Evolutionary conservation across 2,113 vertebrate species (phyloP).

Genomic region (Thermophis baileyi): DNA sequence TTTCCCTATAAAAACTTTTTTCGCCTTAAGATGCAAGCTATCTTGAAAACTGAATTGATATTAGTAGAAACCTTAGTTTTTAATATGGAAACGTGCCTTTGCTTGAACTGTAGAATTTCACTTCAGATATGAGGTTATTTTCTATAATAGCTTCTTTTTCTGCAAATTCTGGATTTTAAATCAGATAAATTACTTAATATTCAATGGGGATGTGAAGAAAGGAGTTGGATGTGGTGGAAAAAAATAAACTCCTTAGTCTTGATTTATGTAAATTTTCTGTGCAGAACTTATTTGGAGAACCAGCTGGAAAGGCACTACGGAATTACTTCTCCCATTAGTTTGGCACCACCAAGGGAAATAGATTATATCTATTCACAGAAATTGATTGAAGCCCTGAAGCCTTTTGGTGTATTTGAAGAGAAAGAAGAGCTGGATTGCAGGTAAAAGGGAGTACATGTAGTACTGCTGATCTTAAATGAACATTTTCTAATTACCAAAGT

Average conservation of each 20-base stretch:
- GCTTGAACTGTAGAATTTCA: background rate
- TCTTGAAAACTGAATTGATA: background rate
- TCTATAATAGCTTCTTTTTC: background rate
- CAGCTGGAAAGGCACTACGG: conserved; percentile 86
- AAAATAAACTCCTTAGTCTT: background rate
- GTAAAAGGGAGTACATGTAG: conserved; percentile 59
- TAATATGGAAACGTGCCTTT: background rate
- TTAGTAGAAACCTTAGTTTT: background rate
- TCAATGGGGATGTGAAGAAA: background rate
- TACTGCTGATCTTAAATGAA: background rate
- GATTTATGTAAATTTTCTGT: background rate
- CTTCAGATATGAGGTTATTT: background rate
- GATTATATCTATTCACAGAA: conserved; percentile 88
- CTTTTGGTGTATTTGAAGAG: conserved; percentile 95
- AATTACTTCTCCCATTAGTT: conserved; percentile 91
- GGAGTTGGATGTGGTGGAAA: background rate
- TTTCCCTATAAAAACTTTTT: background rate
- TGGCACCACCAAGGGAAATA: conserved; percentile 83
- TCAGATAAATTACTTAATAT: background rate
- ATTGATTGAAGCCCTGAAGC: conserved; percentile 90
- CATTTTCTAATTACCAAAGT: background rate
- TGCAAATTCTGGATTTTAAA: background rate
- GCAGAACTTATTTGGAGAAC: conserved; percentile 70
- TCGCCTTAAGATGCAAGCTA: background rate
- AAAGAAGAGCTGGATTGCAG: conserved; percentile 90